Evolutionary conservation across 1,140 invertebrate species (phyloP).

Genomic region (Adelges cooleyi): DNA sequence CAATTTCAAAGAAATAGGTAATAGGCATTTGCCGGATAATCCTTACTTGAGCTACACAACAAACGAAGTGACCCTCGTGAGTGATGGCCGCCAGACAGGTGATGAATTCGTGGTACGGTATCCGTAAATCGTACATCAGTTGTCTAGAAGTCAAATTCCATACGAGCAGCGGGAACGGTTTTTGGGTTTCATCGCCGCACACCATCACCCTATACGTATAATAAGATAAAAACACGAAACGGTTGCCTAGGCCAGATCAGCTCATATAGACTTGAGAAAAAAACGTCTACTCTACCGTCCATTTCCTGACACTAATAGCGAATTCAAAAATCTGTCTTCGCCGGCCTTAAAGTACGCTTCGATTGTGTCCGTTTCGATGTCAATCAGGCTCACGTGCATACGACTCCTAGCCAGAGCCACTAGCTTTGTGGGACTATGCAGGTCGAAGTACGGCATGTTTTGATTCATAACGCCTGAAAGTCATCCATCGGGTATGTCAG

Average conservation of each 20-base stretch:
- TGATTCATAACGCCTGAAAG: conserved; percentile 70
- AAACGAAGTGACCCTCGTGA: conserved; percentile 61
- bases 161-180: conserved; percentile 75
- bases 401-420: conserved; percentile 71
- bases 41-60: conserved; percentile 46
- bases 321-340: conserved; percentile 78
- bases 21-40: no score
- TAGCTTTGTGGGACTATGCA: conserved; percentile 64
- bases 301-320: conserved; percentile 72
- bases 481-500: background rate
- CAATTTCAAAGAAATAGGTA: no score
- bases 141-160: conserved; percentile 76
- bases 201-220: conserved; percentile 60
- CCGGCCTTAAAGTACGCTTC: conserved; percentile 80
- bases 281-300: conserved; percentile 46
- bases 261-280: no score
- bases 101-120: conserved; percentile 78
- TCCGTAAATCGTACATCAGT: conserved; percentile 71
- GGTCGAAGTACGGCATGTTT: conserved; percentile 78
- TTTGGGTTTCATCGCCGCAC: conserved; percentile 82
- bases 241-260: background rate
- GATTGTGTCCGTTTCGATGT: conserved; percentile 66
- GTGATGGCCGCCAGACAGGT: conserved; percentile 72
- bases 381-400: conserved; percentile 85
- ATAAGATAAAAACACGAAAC: background rate